Conservation (phyloP, 2,797 vertebrate genomes). For the Pipistrellus kuhlii region DNA sequence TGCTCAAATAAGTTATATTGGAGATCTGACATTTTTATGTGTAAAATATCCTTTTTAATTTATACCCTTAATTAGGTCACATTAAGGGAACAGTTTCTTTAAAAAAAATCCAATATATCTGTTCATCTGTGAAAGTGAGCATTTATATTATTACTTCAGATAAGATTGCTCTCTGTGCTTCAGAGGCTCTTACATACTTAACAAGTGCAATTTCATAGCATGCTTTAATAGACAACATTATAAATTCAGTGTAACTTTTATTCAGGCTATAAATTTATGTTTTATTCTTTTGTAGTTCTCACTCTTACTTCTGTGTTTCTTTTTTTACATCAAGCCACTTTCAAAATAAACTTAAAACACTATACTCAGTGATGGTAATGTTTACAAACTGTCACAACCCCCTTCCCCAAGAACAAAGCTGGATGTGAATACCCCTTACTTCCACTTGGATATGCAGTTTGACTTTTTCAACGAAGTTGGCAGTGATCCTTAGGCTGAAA, state of each 20-base stretch:
- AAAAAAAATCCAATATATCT: constrained; percentile 40
- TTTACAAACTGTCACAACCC: constrained; percentile 76
- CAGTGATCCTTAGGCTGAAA: constrained; percentile 87
- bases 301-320: background rate
- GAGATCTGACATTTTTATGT: constrained; percentile 74
- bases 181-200: constrained; percentile 73
- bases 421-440: constrained; percentile 79
- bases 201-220: constrained; percentile 75
- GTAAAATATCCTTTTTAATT: constrained; percentile 80
- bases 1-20: constrained; percentile 72
- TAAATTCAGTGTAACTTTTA: constrained; percentile 68
- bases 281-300: constrained; percentile 32
- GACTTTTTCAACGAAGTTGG: constrained; percentile 89
- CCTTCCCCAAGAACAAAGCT: constrained; percentile 73
- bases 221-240: constrained; percentile 68
- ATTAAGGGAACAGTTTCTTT: constrained; percentile 79
- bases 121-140: constrained; percentile 81
- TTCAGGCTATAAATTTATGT: constrained; percentile 66
- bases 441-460: constrained; percentile 82
- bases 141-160: constrained; percentile 79
- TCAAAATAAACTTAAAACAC: constrained; percentile 77
- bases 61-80: constrained; percentile 83
- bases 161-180: constrained; percentile 76
- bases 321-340: constrained; percentile 62
- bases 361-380: constrained; percentile 70